These are phyloP conservation scores for Carlito syrichta DNA, from an alignment of 2,113 vertebrate genomes.

Conservation along the genomic window DNA sequence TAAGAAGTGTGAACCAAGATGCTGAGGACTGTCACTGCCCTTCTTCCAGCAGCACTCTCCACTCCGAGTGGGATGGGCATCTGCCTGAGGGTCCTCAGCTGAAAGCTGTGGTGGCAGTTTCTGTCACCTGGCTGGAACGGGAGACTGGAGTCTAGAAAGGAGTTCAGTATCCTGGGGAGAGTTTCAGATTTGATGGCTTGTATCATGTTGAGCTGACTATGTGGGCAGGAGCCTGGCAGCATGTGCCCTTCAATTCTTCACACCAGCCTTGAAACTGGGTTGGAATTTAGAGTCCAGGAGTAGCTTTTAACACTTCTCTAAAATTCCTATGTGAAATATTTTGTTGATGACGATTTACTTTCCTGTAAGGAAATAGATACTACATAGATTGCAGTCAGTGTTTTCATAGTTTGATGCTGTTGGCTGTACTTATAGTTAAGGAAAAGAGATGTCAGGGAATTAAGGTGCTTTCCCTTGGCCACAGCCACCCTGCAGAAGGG, in stretches of 20 bases:
- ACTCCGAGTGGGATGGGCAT: fast-evolving
- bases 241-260: background rate
- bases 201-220: fast-evolving
- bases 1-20: fast-evolving
- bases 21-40: background rate
- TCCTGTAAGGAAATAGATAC: background rate
- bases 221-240: no score
- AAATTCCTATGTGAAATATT: background rate
- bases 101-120: background rate
- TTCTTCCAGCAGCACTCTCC: fast-evolving
- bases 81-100: background rate
- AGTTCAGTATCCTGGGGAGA: background rate
- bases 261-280: background rate
- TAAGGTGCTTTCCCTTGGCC: background rate
- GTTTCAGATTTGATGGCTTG: background rate
- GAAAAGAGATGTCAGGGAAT: background rate
- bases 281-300: background rate
- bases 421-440: no score
- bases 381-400: background rate
- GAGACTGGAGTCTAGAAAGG: no score
- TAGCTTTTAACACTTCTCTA: background rate
- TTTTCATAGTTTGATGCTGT: background rate
- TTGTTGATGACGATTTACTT: background rate
- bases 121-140: background rate
- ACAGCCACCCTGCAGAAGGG: background rate